A percentile compares a stretch with the other conserved stretches of the same genome.
Conservation (phyloP, 1,140 invertebrate species). For the Trachymyrmex cornetzi region DNA sequence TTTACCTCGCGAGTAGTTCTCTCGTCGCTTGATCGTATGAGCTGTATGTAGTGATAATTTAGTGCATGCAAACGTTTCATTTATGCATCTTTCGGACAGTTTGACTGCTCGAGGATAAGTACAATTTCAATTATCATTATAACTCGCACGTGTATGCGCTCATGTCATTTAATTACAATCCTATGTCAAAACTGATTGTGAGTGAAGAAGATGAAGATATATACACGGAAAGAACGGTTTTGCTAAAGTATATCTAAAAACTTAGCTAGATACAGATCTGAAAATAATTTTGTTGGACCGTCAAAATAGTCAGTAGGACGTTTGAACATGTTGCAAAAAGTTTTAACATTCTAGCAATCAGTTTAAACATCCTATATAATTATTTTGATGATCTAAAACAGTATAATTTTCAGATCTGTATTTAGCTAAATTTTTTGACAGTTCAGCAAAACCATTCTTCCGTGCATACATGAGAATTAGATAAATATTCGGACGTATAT, state of each 20-base stretch:
- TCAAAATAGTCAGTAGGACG: too few species aligned
- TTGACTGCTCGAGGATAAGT: neutral
- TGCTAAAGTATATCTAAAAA: too few species aligned
- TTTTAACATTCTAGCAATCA: too few species aligned
- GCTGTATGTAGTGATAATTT: neutral
- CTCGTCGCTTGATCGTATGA: neutral
- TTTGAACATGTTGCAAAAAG: too few species aligned
- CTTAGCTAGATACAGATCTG: too few species aligned
- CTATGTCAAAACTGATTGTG: neutral
- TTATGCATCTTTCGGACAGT: neutral
- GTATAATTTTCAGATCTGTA: too few species aligned
- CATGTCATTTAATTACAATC: slow-evolving; percentile 5
- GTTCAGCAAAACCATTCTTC: too few species aligned
- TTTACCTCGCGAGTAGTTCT: neutral
- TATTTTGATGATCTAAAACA: too few species aligned
- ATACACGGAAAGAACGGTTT: too few species aligned
- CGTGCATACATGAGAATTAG: neutral
- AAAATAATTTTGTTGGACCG: too few species aligned
- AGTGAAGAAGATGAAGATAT: neutral
- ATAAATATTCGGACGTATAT: neutral
- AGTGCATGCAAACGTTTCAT: neutral
- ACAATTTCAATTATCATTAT: neutral
- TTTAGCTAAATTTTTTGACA: too few species aligned
- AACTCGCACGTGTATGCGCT: neutral
- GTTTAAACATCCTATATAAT: too few species aligned